Base-by-base conservation (phyloP, 2,888 invertebrate genomes). In the Drosophila silvestris region DNA sequence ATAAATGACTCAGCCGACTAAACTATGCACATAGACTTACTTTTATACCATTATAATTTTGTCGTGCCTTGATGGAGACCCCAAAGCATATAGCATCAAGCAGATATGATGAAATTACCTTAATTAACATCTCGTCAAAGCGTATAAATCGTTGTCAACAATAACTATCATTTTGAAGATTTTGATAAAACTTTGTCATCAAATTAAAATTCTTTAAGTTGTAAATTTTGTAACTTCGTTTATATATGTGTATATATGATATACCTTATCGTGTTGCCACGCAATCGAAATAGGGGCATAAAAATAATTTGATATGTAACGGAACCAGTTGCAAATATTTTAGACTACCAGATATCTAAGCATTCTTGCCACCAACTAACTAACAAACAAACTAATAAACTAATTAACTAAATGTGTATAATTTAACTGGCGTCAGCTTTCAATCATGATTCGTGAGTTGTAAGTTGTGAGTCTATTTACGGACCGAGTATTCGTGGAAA, bases 381-480 rank as follows among this genome's bases (percentile, higher is more conserved):
- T 73, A 58, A 47, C 19, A 12, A 44, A 58, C 52, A 37, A 30
- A 60, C 53, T 61, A 68, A 63, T 62, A 28, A 50, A 59, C n/a
- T 67, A 68, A 66, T 65, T 32, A 53, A 56, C 28, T 39, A 41
- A 63, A 72, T 65, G 59, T 53, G 41, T 74, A 53, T 56, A 65
- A 77, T 72, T 73, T 32, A 44, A 58, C 50, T 54, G 33, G 64
- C 61, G 62, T 56, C 69, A 69, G 74, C 41, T 51, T 65, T 54
- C 39, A 56, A 59, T 53, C 63, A n/a, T 19, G 41, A 66, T 30
- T 50, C 22, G 39, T n/a, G 19, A 50, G 19, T 59, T n/a, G 26
- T 22, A n/a, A 39, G 50, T 50, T n/a, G 37, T n/a, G 22, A 30
- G n/a, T 63, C 19, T 51, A 51, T 50, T 71, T 64, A 64, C 41